Conservation (phyloP, 2,113 vertebrate species). For the Antechinus stuartii region DNA sequence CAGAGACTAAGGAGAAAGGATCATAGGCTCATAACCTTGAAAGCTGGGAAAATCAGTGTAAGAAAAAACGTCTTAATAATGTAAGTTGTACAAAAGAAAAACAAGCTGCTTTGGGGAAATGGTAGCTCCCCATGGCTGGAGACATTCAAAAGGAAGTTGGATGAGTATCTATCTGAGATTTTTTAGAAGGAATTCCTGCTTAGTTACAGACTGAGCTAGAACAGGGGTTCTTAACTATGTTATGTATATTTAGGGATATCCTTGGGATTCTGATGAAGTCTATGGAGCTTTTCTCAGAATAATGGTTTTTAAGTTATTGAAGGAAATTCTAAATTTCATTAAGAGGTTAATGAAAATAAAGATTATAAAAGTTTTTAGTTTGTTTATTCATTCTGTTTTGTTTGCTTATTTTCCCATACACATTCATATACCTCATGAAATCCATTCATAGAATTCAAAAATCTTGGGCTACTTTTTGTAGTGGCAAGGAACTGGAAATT, state of each 20-base stretch:
- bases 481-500: too few relatives aligned
- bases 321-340: neutral
- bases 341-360: neutral
- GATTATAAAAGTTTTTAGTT: neutral
- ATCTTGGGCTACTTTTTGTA: too few relatives aligned
- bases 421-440: neutral
- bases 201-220: neutral
- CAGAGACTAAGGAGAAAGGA: neutral
- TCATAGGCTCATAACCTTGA: neutral
- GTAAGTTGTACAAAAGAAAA: neutral
- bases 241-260: neutral
- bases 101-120: neutral
- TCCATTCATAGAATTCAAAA: neutral
- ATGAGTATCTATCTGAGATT: neutral
- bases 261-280: neutral
- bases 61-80: neutral
- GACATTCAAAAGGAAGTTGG: neutral
- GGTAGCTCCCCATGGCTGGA: neutral
- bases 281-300: neutral
- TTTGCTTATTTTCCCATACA: neutral
- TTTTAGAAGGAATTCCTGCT: neutral
- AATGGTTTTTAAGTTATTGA: neutral
- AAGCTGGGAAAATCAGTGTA: neutral
- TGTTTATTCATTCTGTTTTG: too few relatives aligned
- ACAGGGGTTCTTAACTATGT: neutral